These are phyloP conservation scores for Cricetomys ansorgei DNA, from an alignment of 2,113 vertebrate genomes.

Conservation along the genomic window DNA sequence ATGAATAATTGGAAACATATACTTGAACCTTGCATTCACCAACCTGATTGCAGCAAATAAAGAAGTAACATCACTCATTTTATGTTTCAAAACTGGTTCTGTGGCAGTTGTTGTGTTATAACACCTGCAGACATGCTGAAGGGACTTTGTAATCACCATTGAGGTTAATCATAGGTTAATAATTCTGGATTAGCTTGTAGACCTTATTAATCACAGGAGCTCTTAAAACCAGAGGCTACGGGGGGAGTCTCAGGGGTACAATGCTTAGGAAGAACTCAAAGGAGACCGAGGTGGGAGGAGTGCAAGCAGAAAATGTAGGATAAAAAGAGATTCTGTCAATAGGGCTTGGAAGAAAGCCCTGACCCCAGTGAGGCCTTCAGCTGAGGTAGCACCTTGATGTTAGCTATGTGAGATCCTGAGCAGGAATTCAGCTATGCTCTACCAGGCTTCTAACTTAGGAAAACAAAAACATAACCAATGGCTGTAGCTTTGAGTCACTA, in stretches of 20 bases:
- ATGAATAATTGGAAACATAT: slow-evolving; percentile 25
- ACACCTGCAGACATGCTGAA: neutral
- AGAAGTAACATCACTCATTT: neutral
- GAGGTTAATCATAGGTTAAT: neutral
- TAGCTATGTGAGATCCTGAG: neutral
- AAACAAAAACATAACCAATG: neutral
- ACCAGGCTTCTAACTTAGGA: neutral
- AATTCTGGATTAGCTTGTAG: neutral
- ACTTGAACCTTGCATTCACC: neutral
- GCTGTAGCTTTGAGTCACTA: neutral
- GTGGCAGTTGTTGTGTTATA: neutral
- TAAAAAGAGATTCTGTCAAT: neutral
- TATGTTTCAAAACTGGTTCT: neutral
- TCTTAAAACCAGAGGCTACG: neutral
- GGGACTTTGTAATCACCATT: neutral
- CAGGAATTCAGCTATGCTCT: neutral
- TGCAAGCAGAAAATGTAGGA: neutral
- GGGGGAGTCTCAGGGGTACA: neutral
- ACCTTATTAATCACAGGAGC: neutral
- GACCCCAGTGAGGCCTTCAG: neutral
- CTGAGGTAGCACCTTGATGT: neutral
- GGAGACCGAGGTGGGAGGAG: neutral
- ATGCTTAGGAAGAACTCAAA: neutral
- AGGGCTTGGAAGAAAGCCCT: neutral
- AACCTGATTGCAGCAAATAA: neutral